Evolutionary conservation across 30 jellyfish, hydroid and myxozoan species (phyloP).

Genomic region (Turritopsis rubra): DNA sequence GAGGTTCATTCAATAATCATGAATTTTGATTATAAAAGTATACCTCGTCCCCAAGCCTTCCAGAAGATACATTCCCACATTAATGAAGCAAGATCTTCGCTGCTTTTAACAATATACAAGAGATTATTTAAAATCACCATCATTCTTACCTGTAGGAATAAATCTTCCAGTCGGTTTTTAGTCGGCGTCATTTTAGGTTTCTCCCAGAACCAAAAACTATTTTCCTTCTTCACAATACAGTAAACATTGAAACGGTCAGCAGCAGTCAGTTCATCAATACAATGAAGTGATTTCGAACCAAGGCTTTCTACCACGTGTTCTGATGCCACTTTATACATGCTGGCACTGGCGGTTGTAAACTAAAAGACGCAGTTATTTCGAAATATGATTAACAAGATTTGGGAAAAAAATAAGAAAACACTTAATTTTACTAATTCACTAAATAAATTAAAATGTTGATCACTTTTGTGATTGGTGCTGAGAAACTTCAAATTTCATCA

Average conservation of each 20-base stretch:
- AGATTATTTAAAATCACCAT: too few species aligned
- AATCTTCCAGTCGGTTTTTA: conserved; percentile 52
- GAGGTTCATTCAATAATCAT: too few species aligned
- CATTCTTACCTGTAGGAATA: conserved; percentile 49
- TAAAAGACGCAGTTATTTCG: background rate
- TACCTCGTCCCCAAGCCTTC: too few species aligned
- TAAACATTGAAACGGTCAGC: conserved; percentile 53
- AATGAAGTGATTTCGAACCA: conserved; percentile 58
- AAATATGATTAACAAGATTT: background rate
- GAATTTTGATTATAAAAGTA: too few species aligned
- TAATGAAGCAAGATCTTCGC: background rate
- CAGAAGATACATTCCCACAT: too few species aligned
- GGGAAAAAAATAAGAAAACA: too few species aligned
- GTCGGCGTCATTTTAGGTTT: conserved; percentile 72
- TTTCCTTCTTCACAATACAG: conserved; percentile 55
- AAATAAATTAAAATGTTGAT: too few species aligned
- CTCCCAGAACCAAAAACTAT: conserved; percentile 81
- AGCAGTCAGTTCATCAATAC: conserved; percentile 64
- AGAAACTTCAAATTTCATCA: too few species aligned
- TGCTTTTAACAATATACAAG: too few species aligned
- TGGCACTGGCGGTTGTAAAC: background rate
- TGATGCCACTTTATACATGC: conserved; percentile 65
- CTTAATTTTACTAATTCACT: too few species aligned
- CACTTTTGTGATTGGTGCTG: too few species aligned
- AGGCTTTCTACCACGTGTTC: conserved; percentile 64